Evolutionary conservation across 2,113 vertebrate species (phyloP), one percentile per base, ranked within the genome.

Genomic region (Gopherus evgoodei): DNA sequence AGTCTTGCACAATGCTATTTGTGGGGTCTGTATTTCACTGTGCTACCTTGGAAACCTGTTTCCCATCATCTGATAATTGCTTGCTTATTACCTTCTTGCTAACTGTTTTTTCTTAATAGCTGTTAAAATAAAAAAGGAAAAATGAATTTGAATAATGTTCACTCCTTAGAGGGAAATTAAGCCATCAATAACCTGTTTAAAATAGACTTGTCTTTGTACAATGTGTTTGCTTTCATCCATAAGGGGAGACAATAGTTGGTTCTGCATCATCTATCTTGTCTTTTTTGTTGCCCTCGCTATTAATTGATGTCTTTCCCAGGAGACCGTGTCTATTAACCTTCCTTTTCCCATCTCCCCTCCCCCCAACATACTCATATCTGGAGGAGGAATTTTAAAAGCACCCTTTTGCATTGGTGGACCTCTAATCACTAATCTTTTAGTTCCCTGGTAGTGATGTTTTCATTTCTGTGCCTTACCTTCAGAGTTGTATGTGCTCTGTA

Each of bases 221-320:
- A 27, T 31, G 83, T 1, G 0, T 44, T 95, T 0, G 0, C 8
- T 81, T 44, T 17, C 59, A 87, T 94, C 94, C 84, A 16, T 81
- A 54, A 16, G 80, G 95, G 88, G 84, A 95, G 92, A 92, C 91
- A 82, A 76, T 89, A 49, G 86, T 87, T 95, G 59, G 89, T 96
- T 95, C 93, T 86, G 85, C 87, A 21, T 95, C 91, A 50, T 96
- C 85, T 94, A 82, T 92, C 94, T 89, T 94, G 84, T 94, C 91
- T 95, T 93, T 97, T 88, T 96, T 44, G 19, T 94, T 94, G 52
- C 83, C 94, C 38, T 93, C 94, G 89, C 87, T 97, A 97, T 91
- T 97, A 97, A 97, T 97, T 95, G 96, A 92, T 95, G 95, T 42
- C 81, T 93, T 90, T 95, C 97, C 95, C 93, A 88, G 93, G 94